Conservation (phyloP, 2,113 vertebrate species). For the Setophaga kirtlandii region DNA sequence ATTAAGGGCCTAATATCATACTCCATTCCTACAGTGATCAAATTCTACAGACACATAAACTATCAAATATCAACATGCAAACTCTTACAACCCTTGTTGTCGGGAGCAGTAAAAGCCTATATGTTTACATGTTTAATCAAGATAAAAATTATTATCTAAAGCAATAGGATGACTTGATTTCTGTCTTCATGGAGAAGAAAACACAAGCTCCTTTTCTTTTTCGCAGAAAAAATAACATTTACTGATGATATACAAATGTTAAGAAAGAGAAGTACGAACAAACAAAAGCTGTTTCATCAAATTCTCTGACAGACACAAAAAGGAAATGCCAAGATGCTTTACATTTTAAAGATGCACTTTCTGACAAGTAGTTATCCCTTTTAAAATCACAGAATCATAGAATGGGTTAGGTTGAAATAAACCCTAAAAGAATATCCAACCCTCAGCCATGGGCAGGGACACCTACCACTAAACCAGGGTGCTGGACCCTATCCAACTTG, state of each 20-base stretch:
- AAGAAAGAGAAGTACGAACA: conserved; percentile 73
- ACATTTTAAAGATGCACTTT: conserved; percentile 61
- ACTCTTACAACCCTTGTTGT: background rate
- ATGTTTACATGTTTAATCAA: conserved; percentile 2
- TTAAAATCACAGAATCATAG: background rate
- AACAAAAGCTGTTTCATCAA: conserved; percentile 75
- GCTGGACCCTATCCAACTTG: background rate
- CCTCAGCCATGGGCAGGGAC: background rate
- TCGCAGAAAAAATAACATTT: conserved; percentile 63
- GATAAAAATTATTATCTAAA: conserved; percentile 42
- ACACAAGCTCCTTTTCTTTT: conserved; percentile 43
- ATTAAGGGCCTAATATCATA: background rate
- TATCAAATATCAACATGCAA: background rate
- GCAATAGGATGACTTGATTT: conserved; percentile 46
- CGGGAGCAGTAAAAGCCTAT: background rate
- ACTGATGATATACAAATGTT: conserved; percentile 63
- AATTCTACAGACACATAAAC: background rate
- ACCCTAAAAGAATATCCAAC: background rate
- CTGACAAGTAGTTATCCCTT: conserved; percentile 54
- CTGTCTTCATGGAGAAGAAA: conserved; percentile 62
- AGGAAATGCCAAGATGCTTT: conserved; percentile 54
- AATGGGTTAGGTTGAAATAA: background rate
- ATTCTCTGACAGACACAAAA: conserved; percentile 35
- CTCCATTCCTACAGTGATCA: background rate
- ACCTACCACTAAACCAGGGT: background rate